Percentiles rank a stretch among this genome's conserved stretches.
Evolutionary conservation across 2,797 vertebrate species (phyloP).

Genomic region (Chloroceryle amazona): DNA sequence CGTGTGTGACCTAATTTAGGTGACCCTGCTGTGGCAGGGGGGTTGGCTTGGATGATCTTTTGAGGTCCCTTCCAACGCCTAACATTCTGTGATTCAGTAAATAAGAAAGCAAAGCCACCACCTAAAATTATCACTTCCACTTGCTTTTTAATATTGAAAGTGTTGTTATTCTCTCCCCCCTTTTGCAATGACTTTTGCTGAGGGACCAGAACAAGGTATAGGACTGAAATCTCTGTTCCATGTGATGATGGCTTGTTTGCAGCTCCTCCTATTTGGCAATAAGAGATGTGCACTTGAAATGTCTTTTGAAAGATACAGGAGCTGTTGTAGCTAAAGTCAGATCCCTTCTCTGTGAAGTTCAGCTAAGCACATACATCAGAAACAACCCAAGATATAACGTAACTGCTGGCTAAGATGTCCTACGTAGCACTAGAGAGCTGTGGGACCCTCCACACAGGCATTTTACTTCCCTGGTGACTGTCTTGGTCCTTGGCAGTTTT

Average conservation of each 20-base stretch:
- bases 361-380: neutral
- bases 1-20: too few species aligned
- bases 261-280: neutral
- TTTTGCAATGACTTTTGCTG: neutral
- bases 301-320: neutral
- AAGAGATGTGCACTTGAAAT: neutral
- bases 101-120: neutral
- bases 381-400: neutral
- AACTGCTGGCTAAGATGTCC: neutral
- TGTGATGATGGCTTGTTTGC: neutral
- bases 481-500: neutral
- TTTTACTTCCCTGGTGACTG: neutral
- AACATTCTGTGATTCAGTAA: too few species aligned
- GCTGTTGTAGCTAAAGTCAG: neutral
- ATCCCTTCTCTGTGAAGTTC: neutral
- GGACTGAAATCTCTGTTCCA: neutral
- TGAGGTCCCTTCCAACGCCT: too few species aligned
- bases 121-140: accelerated
- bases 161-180: neutral
- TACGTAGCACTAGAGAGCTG: neutral
- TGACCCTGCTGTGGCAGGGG: too few species aligned
- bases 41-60: too few species aligned
- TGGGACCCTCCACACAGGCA: neutral
- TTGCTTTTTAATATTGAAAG: neutral
- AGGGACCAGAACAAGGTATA: neutral